phyloP scores from a whole-genome alignment of 2,888 invertebrate species.

The Myopa testacea region DNA sequence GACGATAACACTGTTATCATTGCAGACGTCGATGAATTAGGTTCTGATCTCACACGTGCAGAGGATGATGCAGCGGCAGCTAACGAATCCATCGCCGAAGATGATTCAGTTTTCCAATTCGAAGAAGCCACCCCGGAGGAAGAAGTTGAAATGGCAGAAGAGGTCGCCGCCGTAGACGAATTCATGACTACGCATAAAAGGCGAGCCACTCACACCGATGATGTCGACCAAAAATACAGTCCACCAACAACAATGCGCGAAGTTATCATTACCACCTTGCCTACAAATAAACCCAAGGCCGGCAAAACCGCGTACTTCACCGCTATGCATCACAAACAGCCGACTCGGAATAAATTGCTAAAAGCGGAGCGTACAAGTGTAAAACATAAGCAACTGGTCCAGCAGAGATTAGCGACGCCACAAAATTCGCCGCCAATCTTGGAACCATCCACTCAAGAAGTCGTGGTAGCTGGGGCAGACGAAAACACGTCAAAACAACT shows the following conservation, averaged over 20 bases:
- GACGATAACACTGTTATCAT: conserved; percentile 46
- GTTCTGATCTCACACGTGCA: conserved; percentile 1
- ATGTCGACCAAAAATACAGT: conserved; percentile 29
- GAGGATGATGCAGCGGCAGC: not conserved
- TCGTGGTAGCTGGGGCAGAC: not conserved
- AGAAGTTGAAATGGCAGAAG: conserved; percentile 10
- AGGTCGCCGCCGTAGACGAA: conserved; percentile 29
- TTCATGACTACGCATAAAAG: not conserved
- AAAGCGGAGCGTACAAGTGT: not conserved
- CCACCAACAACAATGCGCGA: conserved; percentile 30
- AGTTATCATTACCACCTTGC: conserved; percentile 26
- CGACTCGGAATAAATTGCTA: not conserved
- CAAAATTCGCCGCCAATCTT: not conserved
- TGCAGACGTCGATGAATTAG: conserved; percentile 13
- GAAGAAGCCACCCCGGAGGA: conserved; percentile 39
- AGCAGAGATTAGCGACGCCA: not conserved
- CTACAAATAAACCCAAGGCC: not conserved
- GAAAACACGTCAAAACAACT: not conserved
- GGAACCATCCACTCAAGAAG: not conserved
- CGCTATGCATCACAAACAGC: not conserved
- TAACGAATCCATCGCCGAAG: conserved; percentile 37
- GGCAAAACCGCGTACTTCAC: conserved; percentile 15
- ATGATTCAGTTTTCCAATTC: conserved; percentile 44
- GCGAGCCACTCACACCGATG: not conserved
- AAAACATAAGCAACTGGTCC: conserved; percentile 1